These are phyloP conservation scores for Atherinosoma microstoma DNA, from an alignment of 2,797 vertebrate genomes.

Conservation along the genomic window DNA sequence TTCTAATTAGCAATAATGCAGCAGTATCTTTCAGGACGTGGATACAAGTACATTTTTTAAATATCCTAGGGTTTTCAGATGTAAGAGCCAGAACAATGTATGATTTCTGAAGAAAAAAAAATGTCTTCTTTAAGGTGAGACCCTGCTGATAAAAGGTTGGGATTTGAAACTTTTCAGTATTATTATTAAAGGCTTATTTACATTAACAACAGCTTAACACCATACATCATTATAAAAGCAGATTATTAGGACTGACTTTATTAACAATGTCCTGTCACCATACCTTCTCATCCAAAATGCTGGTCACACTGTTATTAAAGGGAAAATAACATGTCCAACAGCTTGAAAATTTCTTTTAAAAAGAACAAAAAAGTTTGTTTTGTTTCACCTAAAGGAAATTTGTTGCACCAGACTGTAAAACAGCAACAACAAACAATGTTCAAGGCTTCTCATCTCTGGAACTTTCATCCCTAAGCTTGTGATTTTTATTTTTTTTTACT, in stretches of 20 bases:
- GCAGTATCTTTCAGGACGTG: not conserved
- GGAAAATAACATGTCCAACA: not conserved
- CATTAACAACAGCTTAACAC: too few species aligned
- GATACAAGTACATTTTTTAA: not conserved
- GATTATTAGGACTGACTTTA: too few species aligned
- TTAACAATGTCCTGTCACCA: too few species aligned
- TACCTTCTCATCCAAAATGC: too few species aligned
- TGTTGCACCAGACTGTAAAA: not conserved
- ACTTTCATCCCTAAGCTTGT: not conserved
- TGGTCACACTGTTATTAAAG: not conserved
- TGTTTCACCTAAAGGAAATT: not conserved
- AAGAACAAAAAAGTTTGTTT: too few species aligned
- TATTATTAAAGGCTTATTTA: too few species aligned
- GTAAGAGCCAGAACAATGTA: not conserved
- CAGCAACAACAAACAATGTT: not conserved
- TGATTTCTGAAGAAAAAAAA: not conserved
- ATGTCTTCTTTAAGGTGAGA: not conserved
- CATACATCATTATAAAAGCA: not conserved
- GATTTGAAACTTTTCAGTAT: too few species aligned
- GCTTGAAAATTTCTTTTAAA: too few species aligned
- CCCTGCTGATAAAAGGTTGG: not conserved
- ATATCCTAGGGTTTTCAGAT: not conserved
- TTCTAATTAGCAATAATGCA: slow-evolving; percentile 11
- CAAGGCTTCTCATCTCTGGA: not conserved
- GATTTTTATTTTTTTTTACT: too few species aligned